Conservation (phyloP, 2,113 vertebrate genomes). For the Cichladusa arquata region DNA sequence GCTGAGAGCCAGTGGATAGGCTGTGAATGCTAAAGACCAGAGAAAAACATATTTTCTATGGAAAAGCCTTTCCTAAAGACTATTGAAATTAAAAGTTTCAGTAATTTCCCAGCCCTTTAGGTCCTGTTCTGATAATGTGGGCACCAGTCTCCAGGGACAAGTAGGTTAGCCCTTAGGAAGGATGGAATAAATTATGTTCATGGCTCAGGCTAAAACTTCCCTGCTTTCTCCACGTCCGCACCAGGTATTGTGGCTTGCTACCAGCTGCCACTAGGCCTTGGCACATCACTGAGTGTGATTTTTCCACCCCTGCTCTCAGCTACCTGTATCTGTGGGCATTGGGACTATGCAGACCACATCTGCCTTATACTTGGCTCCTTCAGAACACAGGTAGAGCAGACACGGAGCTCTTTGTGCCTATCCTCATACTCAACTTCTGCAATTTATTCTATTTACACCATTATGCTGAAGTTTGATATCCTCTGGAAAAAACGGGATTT, state of each 20-base stretch:
- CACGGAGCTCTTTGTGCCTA: not conserved
- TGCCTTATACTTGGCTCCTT: not conserved
- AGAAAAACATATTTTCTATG: not conserved
- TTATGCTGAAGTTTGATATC: not conserved
- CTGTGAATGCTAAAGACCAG: not conserved
- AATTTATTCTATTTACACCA: not conserved
- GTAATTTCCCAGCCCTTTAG: not conserved
- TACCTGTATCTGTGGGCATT: accelerated
- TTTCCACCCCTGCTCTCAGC: not conserved
- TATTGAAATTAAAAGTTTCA: not conserved
- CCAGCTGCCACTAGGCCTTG: not conserved
- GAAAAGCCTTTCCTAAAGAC: not conserved
- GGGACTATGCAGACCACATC: not conserved
- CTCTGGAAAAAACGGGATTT: not conserved
- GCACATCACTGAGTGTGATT: too few species aligned
- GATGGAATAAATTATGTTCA: not conserved
- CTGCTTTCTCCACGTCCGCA: not conserved
- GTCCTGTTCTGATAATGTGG: not conserved
- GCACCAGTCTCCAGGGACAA: not conserved
- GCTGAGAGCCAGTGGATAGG: not conserved
- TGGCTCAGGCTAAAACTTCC: not conserved
- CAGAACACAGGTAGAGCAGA: not conserved
- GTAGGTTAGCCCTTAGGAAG: not conserved
- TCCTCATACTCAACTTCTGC: not conserved
- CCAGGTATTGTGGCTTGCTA: not conserved